Evolutionary conservation across 2,113 vertebrate genomes (phyloP).

Genomic region (Pollachius pollachius): DNA sequence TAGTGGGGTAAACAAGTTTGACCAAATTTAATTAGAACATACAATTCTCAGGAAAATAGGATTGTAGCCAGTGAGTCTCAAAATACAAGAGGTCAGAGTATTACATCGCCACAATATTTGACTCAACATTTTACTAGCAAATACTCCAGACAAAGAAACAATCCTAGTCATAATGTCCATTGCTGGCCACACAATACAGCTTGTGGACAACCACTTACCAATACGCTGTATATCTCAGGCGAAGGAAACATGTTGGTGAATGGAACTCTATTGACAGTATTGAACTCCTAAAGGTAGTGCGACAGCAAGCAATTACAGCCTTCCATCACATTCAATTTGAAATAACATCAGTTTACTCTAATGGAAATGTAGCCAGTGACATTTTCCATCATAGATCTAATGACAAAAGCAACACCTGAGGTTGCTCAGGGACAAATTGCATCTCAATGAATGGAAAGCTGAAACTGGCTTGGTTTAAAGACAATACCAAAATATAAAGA

Average conservation of each 20-base stretch:
- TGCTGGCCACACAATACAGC: conserved; percentile 20
- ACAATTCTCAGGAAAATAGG: too few relatives aligned
- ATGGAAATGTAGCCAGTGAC: conserved; percentile 46
- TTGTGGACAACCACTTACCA: conserved; percentile 42
- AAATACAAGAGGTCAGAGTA: neutral
- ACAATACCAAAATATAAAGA: conserved; percentile 5
- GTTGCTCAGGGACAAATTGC: neutral
- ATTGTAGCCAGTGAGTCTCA: conserved; percentile 1
- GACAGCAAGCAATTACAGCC: conserved; percentile 50
- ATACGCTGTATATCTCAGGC: conserved; percentile 45
- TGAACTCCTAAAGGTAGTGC: conserved; percentile 51
- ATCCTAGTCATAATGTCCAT: neutral
- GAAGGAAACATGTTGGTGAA: conserved; percentile 51
- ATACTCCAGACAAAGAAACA: neutral
- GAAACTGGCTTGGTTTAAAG: neutral
- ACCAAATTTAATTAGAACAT: too few relatives aligned
- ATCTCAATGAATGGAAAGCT: neutral
- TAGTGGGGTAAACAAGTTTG: too few relatives aligned
- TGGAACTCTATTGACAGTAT: conserved; percentile 55
- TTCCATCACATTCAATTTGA: conserved; percentile 52
- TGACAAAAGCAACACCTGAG: conserved; percentile 2
- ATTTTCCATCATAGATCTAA: conserved; percentile 34
- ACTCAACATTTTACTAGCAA: neutral
- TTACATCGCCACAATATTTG: conserved; percentile 14
- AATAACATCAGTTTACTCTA: conserved; percentile 42